Conservation (phyloP, 2,113 vertebrate genomes). For the Alethe castanea region DNA sequence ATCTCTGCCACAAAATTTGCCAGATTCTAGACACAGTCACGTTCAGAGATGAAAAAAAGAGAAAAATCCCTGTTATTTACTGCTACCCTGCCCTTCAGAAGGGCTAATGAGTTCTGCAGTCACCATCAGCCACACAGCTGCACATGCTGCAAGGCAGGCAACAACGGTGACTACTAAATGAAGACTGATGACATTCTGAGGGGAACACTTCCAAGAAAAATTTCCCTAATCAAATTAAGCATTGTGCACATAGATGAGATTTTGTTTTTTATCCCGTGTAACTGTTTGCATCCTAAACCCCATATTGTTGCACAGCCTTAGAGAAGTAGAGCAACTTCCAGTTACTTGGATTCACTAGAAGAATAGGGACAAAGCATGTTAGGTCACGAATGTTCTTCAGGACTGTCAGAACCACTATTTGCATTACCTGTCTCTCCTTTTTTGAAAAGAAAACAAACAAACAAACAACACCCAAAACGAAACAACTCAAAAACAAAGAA, state of each 20-base stretch:
- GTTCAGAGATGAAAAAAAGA: background rate
- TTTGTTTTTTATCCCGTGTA: background rate
- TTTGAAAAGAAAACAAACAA: background rate
- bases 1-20: background rate
- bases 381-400: background rate
- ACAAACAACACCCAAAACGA: rapidly evolving
- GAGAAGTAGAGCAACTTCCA: background rate
- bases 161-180: background rate
- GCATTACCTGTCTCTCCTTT: rapidly evolving
- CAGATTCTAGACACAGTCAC: background rate
- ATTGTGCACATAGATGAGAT: background rate
- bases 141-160: background rate
- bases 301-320: background rate
- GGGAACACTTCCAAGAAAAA: background rate
- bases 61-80: background rate
- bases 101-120: background rate
- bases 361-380: background rate
- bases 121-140: background rate
- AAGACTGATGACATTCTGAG: background rate
- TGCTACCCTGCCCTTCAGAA: background rate
- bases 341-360: background rate
- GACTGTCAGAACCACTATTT: background rate
- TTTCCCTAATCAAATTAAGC: background rate
- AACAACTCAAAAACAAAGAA: background rate
- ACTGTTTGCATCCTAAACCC: background rate